phyloP scores from a whole-genome alignment of 2,797 vertebrate genomes.

The Oreochromis grahami region DNA sequence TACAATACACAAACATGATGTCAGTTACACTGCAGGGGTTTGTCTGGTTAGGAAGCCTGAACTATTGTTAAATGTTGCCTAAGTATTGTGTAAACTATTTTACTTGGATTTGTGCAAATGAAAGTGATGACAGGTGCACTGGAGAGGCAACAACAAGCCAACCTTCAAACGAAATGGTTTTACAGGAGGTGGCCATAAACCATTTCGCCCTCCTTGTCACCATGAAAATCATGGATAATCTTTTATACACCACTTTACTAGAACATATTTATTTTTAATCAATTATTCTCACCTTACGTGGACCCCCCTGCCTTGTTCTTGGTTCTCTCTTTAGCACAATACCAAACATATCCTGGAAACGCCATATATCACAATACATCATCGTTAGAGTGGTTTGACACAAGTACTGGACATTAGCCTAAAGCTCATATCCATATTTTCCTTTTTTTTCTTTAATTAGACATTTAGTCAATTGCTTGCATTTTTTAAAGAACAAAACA shows the following conservation, averaged over 20 bases:
- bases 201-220: rapidly evolving
- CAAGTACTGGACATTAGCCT: background rate
- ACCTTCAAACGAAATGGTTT: background rate
- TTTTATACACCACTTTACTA: background rate
- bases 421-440: background rate
- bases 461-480: background rate
- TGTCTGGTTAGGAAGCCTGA: background rate
- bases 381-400: background rate
- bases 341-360: background rate
- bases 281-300: background rate
- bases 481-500: background rate
- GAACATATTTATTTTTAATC: background rate
- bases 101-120: background rate
- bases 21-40: rapidly evolving
- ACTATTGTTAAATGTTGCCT: background rate
- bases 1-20: background rate
- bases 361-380: background rate
- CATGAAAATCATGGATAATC: background rate
- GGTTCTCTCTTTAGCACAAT: background rate
- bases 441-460: background rate
- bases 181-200: background rate
- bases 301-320: background rate
- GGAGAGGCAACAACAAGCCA: background rate
- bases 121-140: background rate
- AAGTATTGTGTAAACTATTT: background rate